phyloP scores from a whole-genome alignment of 2,797 vertebrate species.

The Sarcophilus harrisii region DNA sequence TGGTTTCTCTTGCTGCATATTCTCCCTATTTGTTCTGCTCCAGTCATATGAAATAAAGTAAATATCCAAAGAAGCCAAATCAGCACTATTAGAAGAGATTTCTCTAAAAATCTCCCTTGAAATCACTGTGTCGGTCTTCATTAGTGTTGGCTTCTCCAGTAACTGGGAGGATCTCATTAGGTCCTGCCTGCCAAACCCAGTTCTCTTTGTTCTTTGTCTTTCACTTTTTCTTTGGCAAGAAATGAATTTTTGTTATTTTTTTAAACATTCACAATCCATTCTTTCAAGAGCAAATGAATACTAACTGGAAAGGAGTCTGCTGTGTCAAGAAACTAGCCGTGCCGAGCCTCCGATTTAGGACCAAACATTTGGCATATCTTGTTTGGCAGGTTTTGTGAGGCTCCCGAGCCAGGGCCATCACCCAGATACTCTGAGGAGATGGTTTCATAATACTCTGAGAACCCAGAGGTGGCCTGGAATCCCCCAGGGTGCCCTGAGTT shows the following conservation, averaged over 20 bases:
- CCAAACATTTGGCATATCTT: slow-evolving; percentile 52
- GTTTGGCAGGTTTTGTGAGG: slow-evolving; percentile 40
- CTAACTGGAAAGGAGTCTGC: slow-evolving; percentile 46
- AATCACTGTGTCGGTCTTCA: slow-evolving; percentile 67
- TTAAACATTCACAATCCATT: slow-evolving; percentile 48
- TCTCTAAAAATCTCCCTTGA: slow-evolving; percentile 79
- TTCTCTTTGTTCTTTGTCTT: slow-evolving; percentile 77
- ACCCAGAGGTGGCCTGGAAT: slow-evolving; percentile 60
- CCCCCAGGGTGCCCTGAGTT: slow-evolving; percentile 45
- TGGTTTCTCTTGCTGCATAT: slow-evolving; percentile 56
- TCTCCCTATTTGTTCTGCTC: slow-evolving; percentile 64
- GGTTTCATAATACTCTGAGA: slow-evolving; percentile 50
- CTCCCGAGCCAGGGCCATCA: slow-evolving; percentile 45
- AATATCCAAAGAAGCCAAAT: slow-evolving; percentile 71
- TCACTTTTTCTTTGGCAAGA: slow-evolving; percentile 63
- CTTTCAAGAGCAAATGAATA: slow-evolving; percentile 55
- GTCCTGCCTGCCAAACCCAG: slow-evolving; percentile 67
- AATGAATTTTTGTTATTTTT: slow-evolving; percentile 54
- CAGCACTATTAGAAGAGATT: slow-evolving; percentile 64
- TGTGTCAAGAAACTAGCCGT: slow-evolving; percentile 9
- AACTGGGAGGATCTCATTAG: slow-evolving; percentile 58
- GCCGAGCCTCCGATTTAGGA: slow-evolving; percentile 49
- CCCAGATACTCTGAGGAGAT: slow-evolving; percentile 36
- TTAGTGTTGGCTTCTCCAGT: slow-evolving; percentile 71
- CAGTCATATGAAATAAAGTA: slow-evolving; percentile 74